Conservation (phyloP, 2,797 vertebrate species). For the Petrocephalus sullivani region DNA sequence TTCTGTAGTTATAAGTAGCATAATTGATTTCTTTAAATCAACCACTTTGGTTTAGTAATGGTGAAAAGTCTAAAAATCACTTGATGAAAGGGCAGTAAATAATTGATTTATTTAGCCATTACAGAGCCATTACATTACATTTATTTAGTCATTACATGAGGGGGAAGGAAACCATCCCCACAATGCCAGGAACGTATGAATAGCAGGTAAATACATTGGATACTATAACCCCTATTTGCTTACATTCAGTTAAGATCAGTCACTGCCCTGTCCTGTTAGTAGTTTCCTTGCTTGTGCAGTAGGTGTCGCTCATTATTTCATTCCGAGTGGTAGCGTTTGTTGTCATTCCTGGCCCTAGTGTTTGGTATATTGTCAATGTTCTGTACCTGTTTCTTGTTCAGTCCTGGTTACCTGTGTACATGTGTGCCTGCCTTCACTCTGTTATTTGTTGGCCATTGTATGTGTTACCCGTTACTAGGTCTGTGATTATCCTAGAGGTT, state of each 20-base stretch:
- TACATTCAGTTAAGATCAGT: background rate
- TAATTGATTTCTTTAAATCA: background rate
- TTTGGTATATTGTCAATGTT: background rate
- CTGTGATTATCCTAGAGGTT: background rate
- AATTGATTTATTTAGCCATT: too few species aligned
- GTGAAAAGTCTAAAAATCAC: background rate
- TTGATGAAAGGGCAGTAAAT: background rate
- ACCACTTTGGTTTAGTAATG: background rate
- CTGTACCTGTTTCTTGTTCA: background rate
- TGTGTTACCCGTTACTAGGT: background rate
- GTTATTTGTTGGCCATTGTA: background rate
- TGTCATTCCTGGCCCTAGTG: background rate
- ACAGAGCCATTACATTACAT: too few species aligned
- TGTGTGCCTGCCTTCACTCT: background rate
- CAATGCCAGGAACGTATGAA: background rate
- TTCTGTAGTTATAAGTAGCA: background rate
- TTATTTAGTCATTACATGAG: too few species aligned
- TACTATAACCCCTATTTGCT: background rate
- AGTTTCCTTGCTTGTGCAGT: background rate
- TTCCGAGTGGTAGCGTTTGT: background rate
- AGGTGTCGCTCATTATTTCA: background rate
- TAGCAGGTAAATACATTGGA: background rate
- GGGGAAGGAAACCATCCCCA: background rate
- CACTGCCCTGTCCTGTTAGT: background rate
- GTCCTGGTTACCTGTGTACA: background rate